Conservation (phyloP, 1,140 invertebrate genomes). For the Oppia nitens region DNA sequence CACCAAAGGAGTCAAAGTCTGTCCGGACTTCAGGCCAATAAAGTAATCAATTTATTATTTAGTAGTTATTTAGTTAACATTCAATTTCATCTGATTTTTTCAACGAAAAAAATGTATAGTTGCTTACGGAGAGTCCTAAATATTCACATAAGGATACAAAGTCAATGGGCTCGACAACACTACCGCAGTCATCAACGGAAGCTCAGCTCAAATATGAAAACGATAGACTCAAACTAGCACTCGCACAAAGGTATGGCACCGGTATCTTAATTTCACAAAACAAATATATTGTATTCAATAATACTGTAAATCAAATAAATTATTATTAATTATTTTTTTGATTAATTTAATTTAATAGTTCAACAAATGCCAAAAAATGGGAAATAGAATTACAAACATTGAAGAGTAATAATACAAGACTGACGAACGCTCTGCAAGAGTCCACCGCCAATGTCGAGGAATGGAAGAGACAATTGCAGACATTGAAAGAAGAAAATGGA, state of each 20-base stretch:
- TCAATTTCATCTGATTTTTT: slow-evolving; percentile 15
- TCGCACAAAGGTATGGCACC: slow-evolving; percentile 84
- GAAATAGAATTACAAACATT: slow-evolving; percentile 87
- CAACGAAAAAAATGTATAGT: slow-evolving; percentile 23
- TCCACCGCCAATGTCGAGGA: slow-evolving; percentile 94
- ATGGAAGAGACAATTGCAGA: slow-evolving; percentile 90
- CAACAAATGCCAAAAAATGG: slow-evolving; percentile 94
- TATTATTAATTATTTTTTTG: slow-evolving; percentile 12
- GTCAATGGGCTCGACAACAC: slow-evolving; percentile 4
- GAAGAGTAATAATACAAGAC: slow-evolving; percentile 83
- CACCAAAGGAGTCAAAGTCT: slow-evolving; percentile 37
- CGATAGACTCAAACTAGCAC: slow-evolving; percentile 78
- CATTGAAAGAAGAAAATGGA: slow-evolving; percentile 87
- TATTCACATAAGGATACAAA: background rate
- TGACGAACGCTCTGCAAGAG: slow-evolving; percentile 89
- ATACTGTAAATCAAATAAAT: slow-evolving; percentile 1
- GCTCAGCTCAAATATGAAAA: slow-evolving; percentile 93
- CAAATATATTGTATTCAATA: background rate
- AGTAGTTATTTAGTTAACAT: background rate
- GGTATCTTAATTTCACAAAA: too few relatives aligned
- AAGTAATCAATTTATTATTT: slow-evolving; percentile 14
- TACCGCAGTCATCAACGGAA: slow-evolving; percentile 39
- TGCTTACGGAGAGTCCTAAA: slow-evolving; percentile 11
- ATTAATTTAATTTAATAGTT: slow-evolving; percentile 38
- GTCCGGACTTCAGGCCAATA: slow-evolving; percentile 32